Evolutionary conservation across 2,113 vertebrate species (phyloP), one percentile per base, ranked within the genome.

Genomic region (Cnemophilus loriae): DNA sequence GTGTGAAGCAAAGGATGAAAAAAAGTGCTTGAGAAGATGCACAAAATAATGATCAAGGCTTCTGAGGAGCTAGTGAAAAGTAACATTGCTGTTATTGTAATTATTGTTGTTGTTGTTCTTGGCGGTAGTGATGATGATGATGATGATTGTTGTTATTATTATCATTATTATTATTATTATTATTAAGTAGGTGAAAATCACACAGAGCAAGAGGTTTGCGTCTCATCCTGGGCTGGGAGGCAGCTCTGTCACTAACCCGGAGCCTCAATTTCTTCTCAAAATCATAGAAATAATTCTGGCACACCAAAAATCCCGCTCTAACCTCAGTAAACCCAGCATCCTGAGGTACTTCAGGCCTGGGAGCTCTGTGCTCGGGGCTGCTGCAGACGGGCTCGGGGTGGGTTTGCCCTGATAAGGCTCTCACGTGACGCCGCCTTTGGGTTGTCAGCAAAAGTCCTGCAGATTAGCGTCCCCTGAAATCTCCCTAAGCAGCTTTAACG

Each of bases 391-490:
- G 67, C 70, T 91, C 64, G 0, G 27, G 68, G 39, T 91, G 59
- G 44, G 28, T 49, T 82, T 91, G 39, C 44, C 13, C 1, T 55
- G 86, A 33, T 64, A 12, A 76, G 26, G 70, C 67, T 52, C 89
- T 41, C 69, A 39, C 16, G 8, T 81, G 91, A 84, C 44, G 3
- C 47, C 23, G 65, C 35, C 65, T 71, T 65, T 39, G 37, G 41
- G 60, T 64, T 83, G 89, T 77, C 93, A 95, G 77, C 2, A 3
- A 79, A 85, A 97, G 55, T 50, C 93, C 79, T 49, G 78, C 13
- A n/a, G 95, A 95, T 97, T 92, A 95, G 74, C 46, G 92, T 92
- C 78, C 70, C 75, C 96, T 87, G 70, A 94, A 96, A 96, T 85
- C 90, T 46, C 50, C 4, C 74, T 94, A 94, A 97, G 93, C 94